Evolutionary conservation across 2,797 vertebrate genomes (phyloP).

Genomic region (Etheostoma nigrum): DNA sequence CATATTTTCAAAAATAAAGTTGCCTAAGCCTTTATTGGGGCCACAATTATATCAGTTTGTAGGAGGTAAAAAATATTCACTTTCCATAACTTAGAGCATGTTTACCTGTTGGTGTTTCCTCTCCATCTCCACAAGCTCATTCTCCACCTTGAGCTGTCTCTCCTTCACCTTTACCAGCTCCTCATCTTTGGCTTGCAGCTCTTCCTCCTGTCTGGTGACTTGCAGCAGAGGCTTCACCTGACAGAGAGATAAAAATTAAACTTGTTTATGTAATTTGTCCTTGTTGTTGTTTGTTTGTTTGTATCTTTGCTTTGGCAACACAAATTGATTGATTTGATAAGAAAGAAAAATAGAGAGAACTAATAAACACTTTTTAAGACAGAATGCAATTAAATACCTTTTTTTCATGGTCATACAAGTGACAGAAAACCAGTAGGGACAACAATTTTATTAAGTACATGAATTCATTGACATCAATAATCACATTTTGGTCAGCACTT

Average conservation of each 20-base stretch:
- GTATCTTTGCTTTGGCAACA: no score
- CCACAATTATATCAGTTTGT: background rate
- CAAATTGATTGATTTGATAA: no score
- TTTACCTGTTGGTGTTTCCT: conserved; percentile 95
- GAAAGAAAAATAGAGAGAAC: background rate
- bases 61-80: background rate
- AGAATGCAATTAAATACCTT: background rate
- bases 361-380: background rate
- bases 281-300: no score
- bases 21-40: no score
- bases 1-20: background rate
- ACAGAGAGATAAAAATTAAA: background rate
- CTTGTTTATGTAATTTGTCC: no score
- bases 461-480: background rate
- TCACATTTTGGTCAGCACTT: background rate
- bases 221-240: conserved; percentile 98
- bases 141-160: conserved; percentile 94
- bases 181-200: conserved; percentile 96
- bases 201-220: conserved; percentile 97
- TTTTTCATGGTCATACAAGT: background rate
- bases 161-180: conserved; percentile 97
- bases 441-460: background rate
- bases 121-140: conserved; percentile 95
- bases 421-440: background rate
- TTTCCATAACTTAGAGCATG: background rate